These are phyloP conservation scores for Epizoanthus scotinus DNA, from an alignment of 92 coral and sea anemone genomes.

Conservation along the genomic window DNA sequence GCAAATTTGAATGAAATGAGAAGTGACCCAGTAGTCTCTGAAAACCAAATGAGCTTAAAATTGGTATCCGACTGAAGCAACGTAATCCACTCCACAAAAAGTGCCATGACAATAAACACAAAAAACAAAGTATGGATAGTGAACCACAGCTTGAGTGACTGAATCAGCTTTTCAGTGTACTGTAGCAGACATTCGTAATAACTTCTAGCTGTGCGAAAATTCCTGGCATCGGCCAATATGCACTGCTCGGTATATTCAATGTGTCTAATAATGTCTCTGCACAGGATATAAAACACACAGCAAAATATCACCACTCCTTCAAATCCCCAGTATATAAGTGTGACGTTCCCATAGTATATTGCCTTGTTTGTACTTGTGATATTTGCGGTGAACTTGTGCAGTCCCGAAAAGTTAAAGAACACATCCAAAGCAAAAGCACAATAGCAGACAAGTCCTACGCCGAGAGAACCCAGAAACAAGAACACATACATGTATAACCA, in stretches of 20 bases:
- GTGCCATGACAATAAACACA: slow-evolving; percentile 43
- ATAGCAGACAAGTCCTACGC: slow-evolving; percentile 40
- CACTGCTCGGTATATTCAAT: slow-evolving; percentile 56
- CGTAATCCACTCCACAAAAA: slow-evolving; percentile 53
- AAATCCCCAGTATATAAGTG: slow-evolving; percentile 56
- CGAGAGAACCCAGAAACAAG: slow-evolving; percentile 46
- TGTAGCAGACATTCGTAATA: slow-evolving; percentile 62
- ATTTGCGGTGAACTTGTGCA: slow-evolving; percentile 55
- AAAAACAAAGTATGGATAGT: slow-evolving; percentile 55
- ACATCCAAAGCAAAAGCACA: slow-evolving; percentile 50
- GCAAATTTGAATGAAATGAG: slow-evolving; percentile 69
- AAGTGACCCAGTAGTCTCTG: slow-evolving; percentile 53
- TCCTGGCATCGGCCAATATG: slow-evolving; percentile 40
- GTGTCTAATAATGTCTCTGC: slow-evolving; percentile 61
- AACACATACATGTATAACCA: slow-evolving; percentile 53
- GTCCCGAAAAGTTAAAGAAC: slow-evolving; percentile 54
- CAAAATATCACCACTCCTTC: slow-evolving; percentile 52
- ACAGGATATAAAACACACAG: slow-evolving; percentile 59
- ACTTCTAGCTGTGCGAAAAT: slow-evolving; percentile 57
- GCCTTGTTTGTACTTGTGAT: slow-evolving; percentile 36
- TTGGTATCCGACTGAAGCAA: slow-evolving; percentile 16
- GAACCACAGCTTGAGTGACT: slow-evolving; percentile 60
- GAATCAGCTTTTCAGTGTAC: slow-evolving; percentile 53
- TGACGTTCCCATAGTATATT: slow-evolving; percentile 44
- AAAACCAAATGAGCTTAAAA: slow-evolving; percentile 30